Conservation (phyloP, 1,140 invertebrate genomes). For the Temnothorax curvispinosus region DNA sequence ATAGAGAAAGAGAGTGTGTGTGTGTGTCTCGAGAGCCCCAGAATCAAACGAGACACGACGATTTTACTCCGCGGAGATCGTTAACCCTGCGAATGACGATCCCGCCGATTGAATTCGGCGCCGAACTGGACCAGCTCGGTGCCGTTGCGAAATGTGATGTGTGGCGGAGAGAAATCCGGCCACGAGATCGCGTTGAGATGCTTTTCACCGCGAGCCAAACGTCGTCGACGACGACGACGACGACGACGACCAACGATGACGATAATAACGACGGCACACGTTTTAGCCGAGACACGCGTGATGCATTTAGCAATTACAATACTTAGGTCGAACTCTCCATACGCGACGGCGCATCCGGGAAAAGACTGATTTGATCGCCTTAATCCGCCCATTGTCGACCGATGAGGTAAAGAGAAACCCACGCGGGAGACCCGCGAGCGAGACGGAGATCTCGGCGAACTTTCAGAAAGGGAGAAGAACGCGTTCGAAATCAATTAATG, state of each 20-base stretch:
- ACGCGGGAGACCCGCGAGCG: background rate
- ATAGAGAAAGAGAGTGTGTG: background rate
- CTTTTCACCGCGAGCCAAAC: background rate
- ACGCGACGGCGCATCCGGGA: conserved; percentile 62
- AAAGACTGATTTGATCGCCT: conserved; percentile 65
- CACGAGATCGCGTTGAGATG: conserved; percentile 4
- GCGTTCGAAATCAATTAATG: background rate
- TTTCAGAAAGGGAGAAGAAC: background rate
- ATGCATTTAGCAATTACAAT: conserved; percentile 29
- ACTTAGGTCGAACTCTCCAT: conserved; percentile 39
- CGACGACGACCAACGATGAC: background rate
- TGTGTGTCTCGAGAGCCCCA: background rate
- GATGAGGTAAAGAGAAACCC: conserved; percentile 30
- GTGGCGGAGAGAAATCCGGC: conserved; percentile 44
- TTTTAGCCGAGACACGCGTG: conserved; percentile 26
- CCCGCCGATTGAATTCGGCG: conserved; percentile 31
- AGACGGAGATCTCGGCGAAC: background rate
- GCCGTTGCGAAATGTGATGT: conserved; percentile 23
- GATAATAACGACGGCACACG: background rate
- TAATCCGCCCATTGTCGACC: conserved; percentile 39
- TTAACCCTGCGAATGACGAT: conserved; percentile 37
- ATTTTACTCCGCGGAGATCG: conserved; percentile 10
- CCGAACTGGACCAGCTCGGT: conserved; percentile 12
- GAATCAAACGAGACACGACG: conserved; percentile 5
- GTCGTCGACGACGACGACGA: background rate